These are phyloP conservation scores for Pemphigus obesinymphae DNA, from an alignment of 1,140 invertebrate genomes.

Conservation along the genomic window DNA sequence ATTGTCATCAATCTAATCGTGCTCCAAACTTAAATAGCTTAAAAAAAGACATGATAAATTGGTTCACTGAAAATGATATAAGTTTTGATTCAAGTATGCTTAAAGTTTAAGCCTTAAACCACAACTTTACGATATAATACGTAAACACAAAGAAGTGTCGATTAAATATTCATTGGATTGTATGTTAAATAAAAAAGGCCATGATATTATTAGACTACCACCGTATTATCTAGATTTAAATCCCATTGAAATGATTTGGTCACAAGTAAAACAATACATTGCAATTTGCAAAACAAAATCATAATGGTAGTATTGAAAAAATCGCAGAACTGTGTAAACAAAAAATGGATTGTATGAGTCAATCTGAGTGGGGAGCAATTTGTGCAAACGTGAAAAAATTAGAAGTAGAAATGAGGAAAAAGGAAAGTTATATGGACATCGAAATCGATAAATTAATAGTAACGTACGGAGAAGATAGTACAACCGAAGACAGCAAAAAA, in stretches of 20 bases:
- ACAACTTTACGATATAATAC: background rate
- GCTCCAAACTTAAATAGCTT: no score
- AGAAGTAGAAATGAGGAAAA: background rate
- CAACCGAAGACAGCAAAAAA: background rate
- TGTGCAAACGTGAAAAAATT: background rate
- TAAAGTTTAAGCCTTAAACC: no score
- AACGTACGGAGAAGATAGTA: background rate
- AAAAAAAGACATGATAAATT: background rate
- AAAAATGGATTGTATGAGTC: background rate
- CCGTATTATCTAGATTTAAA: conserved; percentile 51
- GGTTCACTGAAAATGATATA: background rate
- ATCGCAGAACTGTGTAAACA: background rate
- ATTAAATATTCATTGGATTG: background rate
- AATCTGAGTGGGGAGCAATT: background rate
- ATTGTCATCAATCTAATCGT: no score
- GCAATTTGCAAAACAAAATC: conserved; percentile 46
- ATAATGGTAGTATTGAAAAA: background rate
- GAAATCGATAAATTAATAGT: no score
- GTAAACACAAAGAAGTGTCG: background rate
- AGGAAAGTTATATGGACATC: background rate
- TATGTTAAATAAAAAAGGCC: background rate
- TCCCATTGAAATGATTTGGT: conserved; percentile 50
- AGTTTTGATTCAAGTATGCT: background rate
- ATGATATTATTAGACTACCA: conserved; percentile 47
- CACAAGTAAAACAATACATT: conserved; percentile 48